phyloP scores from a whole-genome alignment of 35 echinoderm and acorn worm genomes.

The Apostichopus japonicus region DNA sequence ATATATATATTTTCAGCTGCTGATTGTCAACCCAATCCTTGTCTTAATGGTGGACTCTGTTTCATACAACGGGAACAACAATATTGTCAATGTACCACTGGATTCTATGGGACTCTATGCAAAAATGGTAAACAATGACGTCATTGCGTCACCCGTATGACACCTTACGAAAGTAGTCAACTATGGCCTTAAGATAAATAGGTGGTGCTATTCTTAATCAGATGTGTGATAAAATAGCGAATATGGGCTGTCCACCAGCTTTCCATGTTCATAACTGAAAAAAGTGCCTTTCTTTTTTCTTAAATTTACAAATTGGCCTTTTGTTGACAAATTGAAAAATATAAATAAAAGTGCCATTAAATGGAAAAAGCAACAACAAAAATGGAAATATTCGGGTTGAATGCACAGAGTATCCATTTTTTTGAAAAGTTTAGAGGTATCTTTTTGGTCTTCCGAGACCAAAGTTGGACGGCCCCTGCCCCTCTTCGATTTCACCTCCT shows the following conservation, averaged over 20 bases:
- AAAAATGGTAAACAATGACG: background rate
- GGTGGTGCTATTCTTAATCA: background rate
- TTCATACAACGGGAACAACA: background rate
- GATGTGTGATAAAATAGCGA: background rate
- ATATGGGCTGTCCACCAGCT: background rate
- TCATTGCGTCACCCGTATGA: background rate
- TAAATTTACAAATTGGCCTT: background rate
- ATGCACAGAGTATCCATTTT: no score
- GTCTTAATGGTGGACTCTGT: background rate
- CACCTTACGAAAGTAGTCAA: background rate
- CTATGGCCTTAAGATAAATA: background rate
- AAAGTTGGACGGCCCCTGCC: no score
- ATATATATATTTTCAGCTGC: background rate
- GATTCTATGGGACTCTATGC: background rate
- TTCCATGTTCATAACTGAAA: background rate
- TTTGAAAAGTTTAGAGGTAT: no score
- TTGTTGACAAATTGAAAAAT: background rate
- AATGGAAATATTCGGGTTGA: no score
- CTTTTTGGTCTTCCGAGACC: no score
- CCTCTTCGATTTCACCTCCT: no score
- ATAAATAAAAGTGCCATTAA: no score
- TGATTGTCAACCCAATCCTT: background rate
- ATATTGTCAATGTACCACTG: background rate
- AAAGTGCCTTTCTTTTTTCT: background rate
- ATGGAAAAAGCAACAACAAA: no score